These are phyloP conservation scores for Sarotherodon lohbergeri DNA, from an alignment of 2,113 vertebrate genomes.

Conservation along the genomic window DNA sequence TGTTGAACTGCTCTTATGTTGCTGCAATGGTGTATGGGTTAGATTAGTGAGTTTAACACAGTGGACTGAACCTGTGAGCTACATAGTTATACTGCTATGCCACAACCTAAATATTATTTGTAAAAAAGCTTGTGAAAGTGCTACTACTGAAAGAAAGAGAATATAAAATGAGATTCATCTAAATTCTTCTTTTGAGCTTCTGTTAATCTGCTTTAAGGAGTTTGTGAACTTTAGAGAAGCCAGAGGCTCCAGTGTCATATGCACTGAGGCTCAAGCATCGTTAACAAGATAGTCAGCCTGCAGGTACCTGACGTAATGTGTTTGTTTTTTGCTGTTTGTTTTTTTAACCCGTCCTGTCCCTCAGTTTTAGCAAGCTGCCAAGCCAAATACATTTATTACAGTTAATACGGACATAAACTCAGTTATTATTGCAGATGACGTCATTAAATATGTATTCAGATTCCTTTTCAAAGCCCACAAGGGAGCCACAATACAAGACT, in stretches of 20 bases:
- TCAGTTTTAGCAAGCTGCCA: background rate
- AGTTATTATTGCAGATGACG: background rate
- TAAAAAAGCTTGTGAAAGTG: background rate
- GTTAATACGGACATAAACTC: background rate
- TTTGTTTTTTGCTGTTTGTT: background rate
- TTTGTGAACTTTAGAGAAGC: background rate
- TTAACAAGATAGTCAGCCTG: background rate
- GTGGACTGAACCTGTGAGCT: background rate
- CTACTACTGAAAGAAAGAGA: background rate
- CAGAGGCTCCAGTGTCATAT: background rate
- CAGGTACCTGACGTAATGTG: background rate
- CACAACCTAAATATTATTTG: background rate
- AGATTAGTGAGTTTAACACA: background rate
- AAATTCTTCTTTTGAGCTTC: background rate
- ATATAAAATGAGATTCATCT: background rate
- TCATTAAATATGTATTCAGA: background rate
- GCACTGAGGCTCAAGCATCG: background rate
- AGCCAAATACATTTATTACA: background rate
- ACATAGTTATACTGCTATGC: background rate
- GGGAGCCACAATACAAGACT: background rate
- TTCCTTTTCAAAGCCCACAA: background rate
- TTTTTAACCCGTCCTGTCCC: background rate
- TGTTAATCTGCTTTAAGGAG: background rate
- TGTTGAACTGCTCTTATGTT: background rate
- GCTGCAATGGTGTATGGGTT: background rate